phyloP scores from a whole-genome alignment of 2,888 invertebrate species.

The Drosophila yooni region DNA sequence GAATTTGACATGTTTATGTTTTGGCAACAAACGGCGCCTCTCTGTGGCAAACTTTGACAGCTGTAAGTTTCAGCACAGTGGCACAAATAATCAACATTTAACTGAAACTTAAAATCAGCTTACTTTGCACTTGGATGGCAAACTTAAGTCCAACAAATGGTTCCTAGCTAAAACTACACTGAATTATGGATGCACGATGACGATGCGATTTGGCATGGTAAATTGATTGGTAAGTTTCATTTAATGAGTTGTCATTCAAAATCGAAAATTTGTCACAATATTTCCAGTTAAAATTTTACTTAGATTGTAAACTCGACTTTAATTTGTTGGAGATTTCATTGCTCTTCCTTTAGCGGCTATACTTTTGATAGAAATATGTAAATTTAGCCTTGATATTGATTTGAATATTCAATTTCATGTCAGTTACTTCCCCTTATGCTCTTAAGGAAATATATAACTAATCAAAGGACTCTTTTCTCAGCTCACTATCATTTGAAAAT shows the following conservation, averaged over 20 bases:
- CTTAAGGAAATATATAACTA: not conserved
- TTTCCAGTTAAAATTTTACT: not conserved
- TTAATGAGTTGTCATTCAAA: not conserved
- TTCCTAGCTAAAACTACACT: constrained; percentile 71
- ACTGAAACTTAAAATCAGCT: constrained; percentile 28
- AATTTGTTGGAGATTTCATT: not conserved
- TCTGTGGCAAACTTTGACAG: constrained; percentile 73
- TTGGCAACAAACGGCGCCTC: constrained; percentile 72
- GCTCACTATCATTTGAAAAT: not conserved
- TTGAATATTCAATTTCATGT: not conserved
- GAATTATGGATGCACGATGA: constrained; percentile 41
- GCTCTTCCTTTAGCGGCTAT: too few species aligned
- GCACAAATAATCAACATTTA: constrained; percentile 43
- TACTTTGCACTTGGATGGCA: constrained; percentile 20
- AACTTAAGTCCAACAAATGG: constrained; percentile 58
- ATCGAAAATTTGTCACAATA: not conserved
- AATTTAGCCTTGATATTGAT: not conserved
- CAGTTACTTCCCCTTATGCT: not conserved
- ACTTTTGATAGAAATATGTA: not conserved
- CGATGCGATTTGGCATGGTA: constrained; percentile 31
- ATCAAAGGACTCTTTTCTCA: not conserved
- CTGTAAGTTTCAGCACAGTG: constrained; percentile 75
- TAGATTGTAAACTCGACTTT: not conserved
- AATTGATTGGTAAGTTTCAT: constrained; percentile 62
- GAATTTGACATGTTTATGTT: constrained; percentile 75